These are phyloP conservation scores for Maccullochella peelii DNA, from an alignment of 2,113 vertebrate genomes.

Conservation along the genomic window DNA sequence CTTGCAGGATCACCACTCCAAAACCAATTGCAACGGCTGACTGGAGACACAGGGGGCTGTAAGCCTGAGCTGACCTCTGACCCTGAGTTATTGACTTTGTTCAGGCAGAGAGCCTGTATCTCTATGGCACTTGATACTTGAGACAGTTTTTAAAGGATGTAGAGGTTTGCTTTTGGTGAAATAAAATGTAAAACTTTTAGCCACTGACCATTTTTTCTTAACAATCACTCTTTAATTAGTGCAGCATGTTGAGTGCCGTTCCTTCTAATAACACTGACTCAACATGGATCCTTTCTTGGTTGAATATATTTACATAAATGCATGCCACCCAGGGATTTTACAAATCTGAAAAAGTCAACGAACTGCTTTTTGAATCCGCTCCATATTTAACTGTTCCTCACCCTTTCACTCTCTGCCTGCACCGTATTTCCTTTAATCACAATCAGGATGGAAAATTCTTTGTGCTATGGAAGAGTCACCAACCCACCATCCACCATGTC, in stretches of 20 bases:
- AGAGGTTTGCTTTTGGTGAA: not conserved
- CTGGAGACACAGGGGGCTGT: constrained; percentile 13
- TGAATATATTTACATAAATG: constrained; percentile 29
- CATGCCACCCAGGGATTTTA: constrained; percentile 76
- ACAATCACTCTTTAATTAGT: not conserved
- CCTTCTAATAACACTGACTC: not conserved
- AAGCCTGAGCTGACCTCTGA: constrained; percentile 48
- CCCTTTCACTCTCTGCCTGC: constrained; percentile 58
- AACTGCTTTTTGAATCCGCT: constrained; percentile 56
- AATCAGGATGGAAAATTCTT: constrained; percentile 19
- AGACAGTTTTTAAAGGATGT: not conserved
- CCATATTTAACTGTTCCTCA: constrained; percentile 76
- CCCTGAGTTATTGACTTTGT: constrained; percentile 9
- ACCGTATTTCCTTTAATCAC: constrained; percentile 42
- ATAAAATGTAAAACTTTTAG: not conserved
- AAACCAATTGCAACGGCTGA: constrained; percentile 52
- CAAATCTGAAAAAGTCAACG: constrained; percentile 68
- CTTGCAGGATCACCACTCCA: not conserved
- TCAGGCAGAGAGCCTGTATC: constrained; percentile 1
- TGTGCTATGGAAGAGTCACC: constrained; percentile 25
- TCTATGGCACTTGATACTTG: not conserved
- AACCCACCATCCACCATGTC: constrained; percentile 48
- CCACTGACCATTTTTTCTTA: not conserved
- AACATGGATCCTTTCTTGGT: constrained; percentile 10
- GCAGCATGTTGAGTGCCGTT: not conserved